A percentile compares a stretch with the other conserved stretches of the same genome.
phyloP scores from a whole-genome alignment of 2,888 invertebrate species.

The Aplocera efformata region DNA sequence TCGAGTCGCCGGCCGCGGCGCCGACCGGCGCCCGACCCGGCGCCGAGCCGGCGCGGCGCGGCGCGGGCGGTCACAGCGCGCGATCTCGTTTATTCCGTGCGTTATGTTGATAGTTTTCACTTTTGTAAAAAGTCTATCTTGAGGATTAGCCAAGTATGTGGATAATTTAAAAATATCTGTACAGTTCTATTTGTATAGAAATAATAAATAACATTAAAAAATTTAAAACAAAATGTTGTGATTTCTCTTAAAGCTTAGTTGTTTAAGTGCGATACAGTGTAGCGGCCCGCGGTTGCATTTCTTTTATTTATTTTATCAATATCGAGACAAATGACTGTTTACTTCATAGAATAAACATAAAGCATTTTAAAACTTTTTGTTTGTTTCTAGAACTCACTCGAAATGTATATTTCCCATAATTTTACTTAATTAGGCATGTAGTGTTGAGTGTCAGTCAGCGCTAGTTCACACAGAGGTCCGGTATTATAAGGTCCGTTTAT shows the following conservation, averaged over 20 bases:
- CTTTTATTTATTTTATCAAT: slow-evolving; percentile 65
- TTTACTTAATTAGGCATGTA: no score
- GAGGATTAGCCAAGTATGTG: slow-evolving; percentile 69
- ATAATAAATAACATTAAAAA: slow-evolving; percentile 81
- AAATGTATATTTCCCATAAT: slow-evolving; percentile 3
- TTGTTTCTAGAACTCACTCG: slow-evolving; percentile 54
- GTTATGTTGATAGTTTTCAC: slow-evolving; percentile 80
- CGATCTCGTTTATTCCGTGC: slow-evolving; percentile 72
- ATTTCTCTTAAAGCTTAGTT: slow-evolving; percentile 68
- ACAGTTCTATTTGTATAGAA: slow-evolving; percentile 83
- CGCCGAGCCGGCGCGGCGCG: slow-evolving; percentile 16
- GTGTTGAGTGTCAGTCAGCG: no score
- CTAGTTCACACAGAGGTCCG: no score
- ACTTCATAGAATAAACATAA: slow-evolving; percentile 75
- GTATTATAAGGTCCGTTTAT: no score
- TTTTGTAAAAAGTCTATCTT: slow-evolving; percentile 82
- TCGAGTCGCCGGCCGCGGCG: slow-evolving; percentile 27
- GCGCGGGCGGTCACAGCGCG: slow-evolving; percentile 40
- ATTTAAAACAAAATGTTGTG: slow-evolving; percentile 73
- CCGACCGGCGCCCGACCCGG: slow-evolving; percentile 21
- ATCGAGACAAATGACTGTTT: slow-evolving; percentile 67
- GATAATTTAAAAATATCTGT: slow-evolving; percentile 81
- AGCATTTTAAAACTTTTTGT: slow-evolving; percentile 61
- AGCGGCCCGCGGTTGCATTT: slow-evolving; percentile 53
- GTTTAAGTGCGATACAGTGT: slow-evolving; percentile 46